These are phyloP conservation scores for Balaenoptera acutorostrata DNA, from an alignment of 2,113 vertebrate species.

Conservation along the genomic window DNA sequence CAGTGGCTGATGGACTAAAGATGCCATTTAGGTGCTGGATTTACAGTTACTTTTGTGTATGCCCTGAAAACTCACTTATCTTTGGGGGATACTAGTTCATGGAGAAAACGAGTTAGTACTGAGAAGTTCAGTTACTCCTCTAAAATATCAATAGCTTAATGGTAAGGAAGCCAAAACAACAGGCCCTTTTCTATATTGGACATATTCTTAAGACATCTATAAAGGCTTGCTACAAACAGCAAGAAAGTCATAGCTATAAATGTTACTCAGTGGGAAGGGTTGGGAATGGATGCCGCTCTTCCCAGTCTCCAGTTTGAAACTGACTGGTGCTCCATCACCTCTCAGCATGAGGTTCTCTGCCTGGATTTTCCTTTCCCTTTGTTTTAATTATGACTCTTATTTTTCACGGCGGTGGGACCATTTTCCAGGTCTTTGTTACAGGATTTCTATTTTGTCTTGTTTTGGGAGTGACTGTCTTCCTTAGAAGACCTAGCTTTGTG, in stretches of 20 bases:
- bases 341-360: constrained; percentile 33
- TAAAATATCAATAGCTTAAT: constrained; percentile 85
- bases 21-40: constrained; percentile 72
- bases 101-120: constrained; percentile 78
- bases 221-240: constrained; percentile 80
- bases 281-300: constrained; percentile 56
- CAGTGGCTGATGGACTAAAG: constrained; percentile 73
- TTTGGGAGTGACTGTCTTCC: background rate
- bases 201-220: constrained; percentile 87
- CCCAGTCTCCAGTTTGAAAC: constrained; percentile 58
- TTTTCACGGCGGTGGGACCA: background rate
- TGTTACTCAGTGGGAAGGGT: constrained; percentile 78
- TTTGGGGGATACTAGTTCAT: constrained; percentile 77
- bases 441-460: background rate
- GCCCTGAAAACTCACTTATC: constrained; percentile 72
- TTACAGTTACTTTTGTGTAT: constrained; percentile 75
- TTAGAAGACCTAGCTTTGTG: background rate
- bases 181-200: constrained; percentile 86
- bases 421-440: background rate
- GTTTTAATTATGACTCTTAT: constrained; percentile 23
- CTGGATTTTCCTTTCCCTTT: constrained; percentile 72
- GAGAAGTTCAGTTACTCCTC: constrained; percentile 82
- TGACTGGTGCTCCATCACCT: constrained; percentile 60
- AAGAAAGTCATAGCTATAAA: constrained; percentile 84
- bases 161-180: constrained; percentile 83